Evolutionary conservation across 2,113 vertebrate genomes (phyloP), one percentile per base, ranked within the genome.

Genomic region (Recurvirostra avosetta): DNA sequence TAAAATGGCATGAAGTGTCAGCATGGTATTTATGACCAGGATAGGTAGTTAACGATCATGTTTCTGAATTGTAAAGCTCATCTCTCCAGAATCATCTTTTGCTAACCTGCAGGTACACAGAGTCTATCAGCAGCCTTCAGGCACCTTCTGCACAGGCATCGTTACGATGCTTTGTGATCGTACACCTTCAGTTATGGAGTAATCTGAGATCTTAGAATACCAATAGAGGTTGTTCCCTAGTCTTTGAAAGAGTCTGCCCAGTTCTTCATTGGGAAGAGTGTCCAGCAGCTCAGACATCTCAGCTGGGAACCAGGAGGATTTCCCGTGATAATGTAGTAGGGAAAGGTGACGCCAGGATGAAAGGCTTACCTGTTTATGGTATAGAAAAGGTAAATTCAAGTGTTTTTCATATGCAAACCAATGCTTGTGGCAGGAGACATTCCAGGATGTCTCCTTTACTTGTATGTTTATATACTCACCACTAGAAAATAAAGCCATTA

Each of bases 121-220:
- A 6, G 7, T 52, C 49, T 43, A n/a, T 38, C 34, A 27, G 16
- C 18, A 89, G 36, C 58, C 40, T 61, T 53, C 50, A 34, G 47
- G 34, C 52, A 27, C 59, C 18, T 58, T 56, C 55, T 23, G 1
- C 53, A 17, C 7, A 4, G 32, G 12, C 1, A 0, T 19, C 2
- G 0, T 49, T 63, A 23, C 5, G 56, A 29, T 20, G 20, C 18
- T 81, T 38, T 38, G 17, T 41, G 74, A 8, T 32, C 38, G 9
- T 41, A 20, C 34, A 20, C 32, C 21, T 67, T 49, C 65, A 29
- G 41, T 65, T 59, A 25, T 4, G 40, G 79, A 67, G 38, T 30
- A 40, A 15, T 56, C 21, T 47, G 34, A 61, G 47, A 20, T 56
- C 18, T 25, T 67, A 17, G 6, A 22, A 2, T 32, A 53, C 11